Evolutionary conservation across 2,113 vertebrate species (phyloP).

Genomic region (Orycteropus afer): DNA sequence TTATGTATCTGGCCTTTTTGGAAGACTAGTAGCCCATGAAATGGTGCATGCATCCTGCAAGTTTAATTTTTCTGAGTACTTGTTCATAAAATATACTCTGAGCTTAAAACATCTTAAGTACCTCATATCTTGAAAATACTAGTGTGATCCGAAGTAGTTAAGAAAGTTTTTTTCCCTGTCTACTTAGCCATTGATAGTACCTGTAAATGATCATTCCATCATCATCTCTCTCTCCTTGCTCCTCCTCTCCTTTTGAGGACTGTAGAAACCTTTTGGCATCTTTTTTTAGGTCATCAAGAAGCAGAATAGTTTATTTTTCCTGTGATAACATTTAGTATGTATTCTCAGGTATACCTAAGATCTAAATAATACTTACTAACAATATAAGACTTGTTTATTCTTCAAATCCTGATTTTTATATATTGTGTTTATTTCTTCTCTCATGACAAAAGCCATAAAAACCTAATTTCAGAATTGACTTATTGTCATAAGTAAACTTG

Average conservation of each 20-base stretch:
- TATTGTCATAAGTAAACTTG: neutral
- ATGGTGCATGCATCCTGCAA: neutral
- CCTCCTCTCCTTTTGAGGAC: too few species aligned
- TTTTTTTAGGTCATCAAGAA: neutral
- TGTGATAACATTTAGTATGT: neutral
- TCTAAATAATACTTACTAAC: neutral
- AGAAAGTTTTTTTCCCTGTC: neutral
- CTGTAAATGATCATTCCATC: constrained; percentile 8
- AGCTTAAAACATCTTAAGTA: neutral
- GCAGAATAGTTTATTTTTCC: neutral
- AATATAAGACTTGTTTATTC: neutral
- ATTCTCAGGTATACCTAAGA: neutral
- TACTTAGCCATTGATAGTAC: constrained; percentile 2
- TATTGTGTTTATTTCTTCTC: neutral
- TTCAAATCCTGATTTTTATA: neutral
- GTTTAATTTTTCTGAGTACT: constrained; percentile 2
- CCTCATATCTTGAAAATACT: neutral
- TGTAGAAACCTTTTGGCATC: neutral
- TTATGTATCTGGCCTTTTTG: constrained; percentile 9
- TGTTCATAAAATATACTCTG: neutral
- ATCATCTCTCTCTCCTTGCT: too few species aligned
- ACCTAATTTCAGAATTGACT: neutral
- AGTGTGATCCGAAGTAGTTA: neutral
- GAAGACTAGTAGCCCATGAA: neutral
- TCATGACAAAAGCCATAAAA: constrained; percentile 41